Evolutionary conservation across 2,888 invertebrate species (phyloP).

Genomic region (Tribolium freemani): DNA sequence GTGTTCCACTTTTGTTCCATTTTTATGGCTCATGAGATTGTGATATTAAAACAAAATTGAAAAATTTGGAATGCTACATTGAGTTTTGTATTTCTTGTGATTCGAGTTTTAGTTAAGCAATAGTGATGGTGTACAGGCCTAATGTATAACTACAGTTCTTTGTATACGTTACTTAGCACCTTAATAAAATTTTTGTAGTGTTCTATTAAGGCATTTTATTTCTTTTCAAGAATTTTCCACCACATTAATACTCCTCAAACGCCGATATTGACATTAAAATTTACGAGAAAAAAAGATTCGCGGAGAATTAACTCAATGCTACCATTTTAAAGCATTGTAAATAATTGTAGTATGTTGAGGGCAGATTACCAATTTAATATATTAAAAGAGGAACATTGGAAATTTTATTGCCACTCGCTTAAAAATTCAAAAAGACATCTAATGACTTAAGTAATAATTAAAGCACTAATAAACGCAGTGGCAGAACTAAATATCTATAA

Average conservation of each 20-base stretch:
- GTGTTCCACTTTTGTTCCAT: neutral
- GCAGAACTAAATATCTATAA: too few relatives aligned
- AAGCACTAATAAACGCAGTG: too few relatives aligned
- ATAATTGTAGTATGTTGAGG: neutral
- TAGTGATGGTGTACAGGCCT: slow-evolving; percentile 44
- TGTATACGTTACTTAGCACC: slow-evolving; percentile 57
- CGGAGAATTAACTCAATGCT: neutral
- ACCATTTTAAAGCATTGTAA: neutral
- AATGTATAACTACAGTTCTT: slow-evolving; percentile 49
- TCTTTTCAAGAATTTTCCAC: neutral
- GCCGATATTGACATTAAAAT: neutral
- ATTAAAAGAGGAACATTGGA: too few relatives aligned
- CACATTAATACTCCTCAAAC: neutral
- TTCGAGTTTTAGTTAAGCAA: slow-evolving; percentile 37
- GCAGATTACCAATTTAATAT: too few relatives aligned
- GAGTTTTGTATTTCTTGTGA: slow-evolving; percentile 22
- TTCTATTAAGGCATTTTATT: slow-evolving; percentile 11
- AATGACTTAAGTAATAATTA: too few relatives aligned
- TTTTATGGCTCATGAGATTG: slow-evolving; percentile 46
- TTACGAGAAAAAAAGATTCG: neutral
- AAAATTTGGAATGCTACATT: slow-evolving; percentile 26
- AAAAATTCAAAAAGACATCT: too few relatives aligned
- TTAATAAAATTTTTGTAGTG: slow-evolving; percentile 57
- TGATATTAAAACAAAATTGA: slow-evolving; percentile 45
- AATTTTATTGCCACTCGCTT: too few relatives aligned